These are phyloP conservation scores for Syngnathus scovelli DNA, from an alignment of 2,113 vertebrate species.

Conservation along the genomic window DNA sequence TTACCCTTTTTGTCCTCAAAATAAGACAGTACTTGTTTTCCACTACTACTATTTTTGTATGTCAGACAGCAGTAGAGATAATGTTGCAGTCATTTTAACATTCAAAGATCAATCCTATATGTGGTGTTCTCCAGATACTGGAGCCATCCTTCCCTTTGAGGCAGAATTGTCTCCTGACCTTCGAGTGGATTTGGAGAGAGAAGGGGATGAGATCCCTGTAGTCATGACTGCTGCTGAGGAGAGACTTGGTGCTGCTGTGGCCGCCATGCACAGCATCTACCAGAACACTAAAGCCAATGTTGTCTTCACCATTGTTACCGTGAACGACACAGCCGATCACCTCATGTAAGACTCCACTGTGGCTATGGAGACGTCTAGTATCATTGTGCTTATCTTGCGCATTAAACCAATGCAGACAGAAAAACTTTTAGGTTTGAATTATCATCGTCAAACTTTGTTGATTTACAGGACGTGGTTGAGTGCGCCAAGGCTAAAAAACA, in stretches of 20 bases:
- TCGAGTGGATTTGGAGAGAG: slow-evolving; percentile 39
- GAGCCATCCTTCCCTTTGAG: slow-evolving; percentile 80
- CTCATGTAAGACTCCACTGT: slow-evolving; percentile 73
- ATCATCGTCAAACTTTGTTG: not conserved
- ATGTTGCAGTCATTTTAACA: not conserved
- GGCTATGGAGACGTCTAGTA: no score
- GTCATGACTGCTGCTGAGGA: slow-evolving; percentile 86
- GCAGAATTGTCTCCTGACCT: slow-evolving; percentile 76
- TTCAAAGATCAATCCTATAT: not conserved
- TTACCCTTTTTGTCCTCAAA: not conserved
- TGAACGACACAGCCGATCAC: slow-evolving; percentile 85
- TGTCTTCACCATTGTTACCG: slow-evolving; percentile 86
- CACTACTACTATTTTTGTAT: not conserved
- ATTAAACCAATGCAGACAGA: not conserved
- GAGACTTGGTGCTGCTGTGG: slow-evolving; percentile 83
- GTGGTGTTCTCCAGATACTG: slow-evolving; percentile 68
- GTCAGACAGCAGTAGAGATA: not conserved
- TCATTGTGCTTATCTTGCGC: not conserved
- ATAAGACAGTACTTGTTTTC: no score
- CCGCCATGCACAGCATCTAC: slow-evolving; percentile 89
- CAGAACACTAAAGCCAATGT: slow-evolving; percentile 83
- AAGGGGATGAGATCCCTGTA: slow-evolving; percentile 82
- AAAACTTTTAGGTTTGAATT: no score
- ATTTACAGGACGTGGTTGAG: slow-evolving; percentile 80
- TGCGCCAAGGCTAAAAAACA: slow-evolving; percentile 69